Evolutionary conservation across 2,888 invertebrate genomes (phyloP).

Genomic region (Palloptera scutellata): DNA sequence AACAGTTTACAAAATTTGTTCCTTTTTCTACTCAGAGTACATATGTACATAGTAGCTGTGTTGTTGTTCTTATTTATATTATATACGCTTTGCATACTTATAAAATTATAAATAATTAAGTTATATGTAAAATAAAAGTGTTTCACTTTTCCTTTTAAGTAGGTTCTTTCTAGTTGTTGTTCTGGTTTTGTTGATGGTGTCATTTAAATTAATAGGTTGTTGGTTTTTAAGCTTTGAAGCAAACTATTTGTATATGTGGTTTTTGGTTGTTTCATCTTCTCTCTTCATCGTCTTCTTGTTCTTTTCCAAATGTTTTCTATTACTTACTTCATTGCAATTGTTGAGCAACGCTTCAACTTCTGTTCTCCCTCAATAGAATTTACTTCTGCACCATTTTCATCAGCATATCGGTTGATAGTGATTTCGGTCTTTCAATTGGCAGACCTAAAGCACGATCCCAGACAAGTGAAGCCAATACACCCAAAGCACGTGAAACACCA

Average conservation of each 20-base stretch:
- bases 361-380: constrained; percentile 28
- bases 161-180: constrained; percentile 26
- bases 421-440: constrained; percentile 86
- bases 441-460: constrained; percentile 86
- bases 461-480: constrained; percentile 79
- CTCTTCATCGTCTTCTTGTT: background rate
- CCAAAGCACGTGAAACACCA: constrained; percentile 86
- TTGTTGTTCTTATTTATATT: too few relatives aligned
- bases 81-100: background rate
- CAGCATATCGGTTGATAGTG: constrained; percentile 74
- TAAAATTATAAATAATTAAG: constrained; percentile 24
- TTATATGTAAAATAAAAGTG: constrained; percentile 21
- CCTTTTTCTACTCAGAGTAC: too few relatives aligned
- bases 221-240: background rate
- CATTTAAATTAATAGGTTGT: background rate
- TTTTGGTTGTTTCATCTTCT: constrained; percentile 15
- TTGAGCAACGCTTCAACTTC: background rate
- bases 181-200: constrained; percentile 14
- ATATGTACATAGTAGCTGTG: too few relatives aligned
- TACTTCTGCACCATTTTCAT: constrained; percentile 61
- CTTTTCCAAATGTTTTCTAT: background rate
- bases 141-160: constrained; percentile 30
- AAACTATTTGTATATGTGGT: constrained; percentile 15
- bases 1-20: too few relatives aligned
- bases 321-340: background rate